A percentile compares a stretch with the other conserved stretches of the same genome.
Conservation (phyloP, 2,113 vertebrate species). For the Pelodiscus sinensis region DNA sequence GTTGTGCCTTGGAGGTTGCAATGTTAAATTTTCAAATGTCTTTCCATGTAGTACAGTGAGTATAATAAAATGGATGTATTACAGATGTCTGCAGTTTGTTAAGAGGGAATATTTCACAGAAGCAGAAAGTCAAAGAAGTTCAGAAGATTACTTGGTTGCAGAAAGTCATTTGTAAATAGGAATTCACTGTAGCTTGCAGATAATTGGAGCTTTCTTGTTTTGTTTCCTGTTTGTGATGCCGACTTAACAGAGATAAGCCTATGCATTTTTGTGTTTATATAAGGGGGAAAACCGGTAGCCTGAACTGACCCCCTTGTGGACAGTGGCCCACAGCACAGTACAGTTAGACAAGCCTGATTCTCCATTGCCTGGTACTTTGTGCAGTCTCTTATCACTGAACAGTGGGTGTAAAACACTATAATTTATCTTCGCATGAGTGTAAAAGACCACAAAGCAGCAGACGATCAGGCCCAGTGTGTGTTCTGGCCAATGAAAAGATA, state of each 20-base stretch:
- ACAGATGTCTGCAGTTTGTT: not conserved
- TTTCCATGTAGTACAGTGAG: not conserved
- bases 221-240: not conserved
- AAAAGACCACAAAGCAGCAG: not conserved
- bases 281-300: not conserved
- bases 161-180: not conserved
- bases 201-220: not conserved
- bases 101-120: not conserved
- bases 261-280: not conserved
- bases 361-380: not conserved
- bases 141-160: not conserved
- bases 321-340: not conserved
- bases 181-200: not conserved
- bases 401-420: not conserved
- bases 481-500: not conserved
- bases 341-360: not conserved
- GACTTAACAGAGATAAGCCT: not conserved
- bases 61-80: not conserved
- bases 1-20: not conserved
- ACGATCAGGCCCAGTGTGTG: rapidly evolving
- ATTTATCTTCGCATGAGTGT: not conserved
- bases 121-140: constrained; percentile 14
- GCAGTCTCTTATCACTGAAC: not conserved
- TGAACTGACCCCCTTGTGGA: not conserved
- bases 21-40: not conserved